Evolutionary conservation across 2,888 invertebrate genomes (phyloP).

Genomic region (Morpho helenor): DNA sequence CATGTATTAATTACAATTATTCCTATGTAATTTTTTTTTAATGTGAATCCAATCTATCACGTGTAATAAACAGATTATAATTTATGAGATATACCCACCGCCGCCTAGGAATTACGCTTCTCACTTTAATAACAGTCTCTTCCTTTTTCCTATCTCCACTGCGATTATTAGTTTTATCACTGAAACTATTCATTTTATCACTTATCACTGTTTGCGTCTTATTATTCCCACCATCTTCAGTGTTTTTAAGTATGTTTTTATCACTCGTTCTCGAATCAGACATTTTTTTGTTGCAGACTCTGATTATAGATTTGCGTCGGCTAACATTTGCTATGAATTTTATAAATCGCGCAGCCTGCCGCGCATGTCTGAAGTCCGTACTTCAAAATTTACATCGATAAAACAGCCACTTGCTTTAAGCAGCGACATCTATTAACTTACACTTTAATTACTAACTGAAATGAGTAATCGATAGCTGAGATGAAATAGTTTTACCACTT

Average conservation of each 20-base stretch:
- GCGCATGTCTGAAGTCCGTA: constrained; percentile 60
- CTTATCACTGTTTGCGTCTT: constrained; percentile 34
- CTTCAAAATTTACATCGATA: constrained; percentile 37
- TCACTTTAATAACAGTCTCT: constrained; percentile 64
- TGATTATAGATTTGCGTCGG: constrained; percentile 73
- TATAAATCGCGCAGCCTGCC: constrained; percentile 74
- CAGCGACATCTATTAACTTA: constrained; percentile 38
- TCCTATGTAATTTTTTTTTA: too few species aligned
- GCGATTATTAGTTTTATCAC: constrained; percentile 54
- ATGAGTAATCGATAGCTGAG: neutral
- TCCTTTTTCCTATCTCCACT: constrained; percentile 36
- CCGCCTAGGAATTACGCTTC: constrained; percentile 69
- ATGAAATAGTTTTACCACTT: neutral
- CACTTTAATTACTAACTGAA: neutral
- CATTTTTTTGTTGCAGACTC: constrained; percentile 59
- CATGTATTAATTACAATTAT: too few species aligned
- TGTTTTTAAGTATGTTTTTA: constrained; percentile 45
- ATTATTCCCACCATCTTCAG: constrained; percentile 30
- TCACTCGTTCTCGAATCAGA: constrained; percentile 45
- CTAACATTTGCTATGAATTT: constrained; percentile 65
- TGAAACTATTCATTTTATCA: constrained; percentile 45
- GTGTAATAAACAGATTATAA: too few species aligned
- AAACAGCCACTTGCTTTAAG: constrained; percentile 33
- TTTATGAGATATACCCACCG: constrained; percentile 46
- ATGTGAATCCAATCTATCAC: too few species aligned